Percentiles rank a stretch among this genome's conserved stretches.
Evolutionary conservation across 2,113 vertebrate genomes (phyloP).

Genomic region (Strigops habroptila): DNA sequence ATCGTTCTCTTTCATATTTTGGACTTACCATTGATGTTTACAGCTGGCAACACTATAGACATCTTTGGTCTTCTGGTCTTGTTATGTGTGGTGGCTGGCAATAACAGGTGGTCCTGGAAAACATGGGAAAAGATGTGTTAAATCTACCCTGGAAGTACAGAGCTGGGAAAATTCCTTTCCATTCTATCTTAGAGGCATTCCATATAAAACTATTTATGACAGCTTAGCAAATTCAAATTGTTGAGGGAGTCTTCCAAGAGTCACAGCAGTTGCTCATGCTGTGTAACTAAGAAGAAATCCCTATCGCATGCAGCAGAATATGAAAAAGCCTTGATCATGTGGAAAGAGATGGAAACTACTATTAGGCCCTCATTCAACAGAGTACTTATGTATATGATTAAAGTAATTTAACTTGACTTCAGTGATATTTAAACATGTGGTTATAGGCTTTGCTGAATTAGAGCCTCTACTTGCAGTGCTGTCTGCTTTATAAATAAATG

Average conservation of each 20-base stretch:
- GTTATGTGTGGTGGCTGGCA: conserved; percentile 93
- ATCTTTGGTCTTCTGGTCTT: conserved; percentile 96
- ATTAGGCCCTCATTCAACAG: neutral
- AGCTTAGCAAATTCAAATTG: conserved; percentile 5
- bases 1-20: neutral
- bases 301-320: neutral
- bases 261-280: conserved; percentile 26
- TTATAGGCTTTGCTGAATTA: neutral
- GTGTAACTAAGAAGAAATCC: neutral
- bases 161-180: conserved; percentile 19
- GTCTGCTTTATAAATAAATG: neutral
- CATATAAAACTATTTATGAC: neutral
- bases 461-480: neutral
- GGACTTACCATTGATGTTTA: conserved; percentile 91
- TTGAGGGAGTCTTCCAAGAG: conserved; percentile 41
- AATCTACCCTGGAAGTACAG: neutral
- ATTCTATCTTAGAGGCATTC: neutral
- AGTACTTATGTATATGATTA: neutral
- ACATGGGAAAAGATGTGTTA: conserved; percentile 36
- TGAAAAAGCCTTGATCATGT: neutral
- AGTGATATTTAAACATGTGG: conserved; percentile 2
- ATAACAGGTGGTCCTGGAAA: conserved; percentile 91
- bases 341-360: conserved; percentile 23
- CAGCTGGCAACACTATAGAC: conserved; percentile 92
- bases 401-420: conserved; percentile 40